A percentile compares a stretch with the other conserved stretches of the same genome.
Conservation (phyloP, 2,888 invertebrate species). For the Agonopterix arenella region DNA sequence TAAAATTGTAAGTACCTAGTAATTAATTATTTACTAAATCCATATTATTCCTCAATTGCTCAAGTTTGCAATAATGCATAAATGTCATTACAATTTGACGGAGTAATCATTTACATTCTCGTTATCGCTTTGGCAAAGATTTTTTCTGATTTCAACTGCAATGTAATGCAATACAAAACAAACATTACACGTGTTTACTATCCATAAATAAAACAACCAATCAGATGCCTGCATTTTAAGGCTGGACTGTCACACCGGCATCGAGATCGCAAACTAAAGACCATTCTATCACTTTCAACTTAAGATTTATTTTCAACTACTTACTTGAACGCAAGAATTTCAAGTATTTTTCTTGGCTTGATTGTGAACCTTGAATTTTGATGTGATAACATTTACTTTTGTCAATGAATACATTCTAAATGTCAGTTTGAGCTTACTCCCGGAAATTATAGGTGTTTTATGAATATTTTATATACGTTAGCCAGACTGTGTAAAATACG, state of each 20-base stretch:
- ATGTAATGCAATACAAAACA: not conserved
- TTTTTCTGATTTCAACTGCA: not conserved
- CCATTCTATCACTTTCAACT: not conserved
- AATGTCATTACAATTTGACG: too few species aligned
- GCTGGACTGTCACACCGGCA: slow-evolving; percentile 10
- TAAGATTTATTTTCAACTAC: not conserved
- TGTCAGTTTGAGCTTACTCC: slow-evolving; percentile 7
- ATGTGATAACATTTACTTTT: slow-evolving; percentile 22
- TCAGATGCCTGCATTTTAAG: slow-evolving; percentile 6
- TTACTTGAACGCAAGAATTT: slow-evolving; percentile 9
- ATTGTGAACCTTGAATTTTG: slow-evolving; percentile 25
- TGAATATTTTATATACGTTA: too few species aligned
- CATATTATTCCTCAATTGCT: too few species aligned
- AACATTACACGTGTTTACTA: not conserved
- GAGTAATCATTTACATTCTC: too few species aligned
- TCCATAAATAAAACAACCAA: slow-evolving; percentile 5
- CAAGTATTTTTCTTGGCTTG: slow-evolving; percentile 21
- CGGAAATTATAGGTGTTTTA: too few species aligned
- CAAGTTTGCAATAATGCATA: too few species aligned
- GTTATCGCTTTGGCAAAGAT: too few species aligned
- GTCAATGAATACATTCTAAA: slow-evolving; percentile 12
- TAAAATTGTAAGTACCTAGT: too few species aligned
- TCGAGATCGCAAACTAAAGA: not conserved
- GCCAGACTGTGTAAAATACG: too few species aligned
- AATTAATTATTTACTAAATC: too few species aligned